Evolutionary conservation across 2,888 invertebrate species (phyloP), one percentile per base, ranked within the genome.

Genomic region (Drosophila gaucha): DNA sequence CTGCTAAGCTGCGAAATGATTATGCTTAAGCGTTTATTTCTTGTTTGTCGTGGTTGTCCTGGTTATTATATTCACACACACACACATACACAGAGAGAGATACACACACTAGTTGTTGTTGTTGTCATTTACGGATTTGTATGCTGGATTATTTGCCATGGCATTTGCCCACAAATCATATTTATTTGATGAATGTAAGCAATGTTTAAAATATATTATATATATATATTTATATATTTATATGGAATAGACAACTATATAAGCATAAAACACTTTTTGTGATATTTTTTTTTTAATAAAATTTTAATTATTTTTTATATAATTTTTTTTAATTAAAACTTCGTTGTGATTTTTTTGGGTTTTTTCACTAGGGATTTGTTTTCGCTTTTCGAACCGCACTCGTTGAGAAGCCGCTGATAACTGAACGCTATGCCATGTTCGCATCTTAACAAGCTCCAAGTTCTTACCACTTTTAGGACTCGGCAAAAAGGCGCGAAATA

Each of bases 1-100:
- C 75, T 73, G 44, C 67, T 78, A 78, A 85, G 82, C 86, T 75
- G 55, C 82, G 51, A 67, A 79, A 78, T 85, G 85, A 87, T 87
- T 74, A 80, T 70, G 69, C 60, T 64, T 67, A 68, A 80, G 80
- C 70, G 56, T 65, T 59, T 72, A 28, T 30, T 65, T 62, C 38
- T 39, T 30, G 14, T 38, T 51, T 51, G 18, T n/a, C 39, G 10
- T 54, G 33, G 71, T 70, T 73, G 80, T 50, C 70, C 69, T 66
- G 77, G 76, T 70, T 82, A 86, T 86, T 60, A 58, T 41, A 41
- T 41, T 22, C 39, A 41, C 55, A 30, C 20, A 24, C 44, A 39
- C 36, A 47, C 18, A 35, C 28, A 41, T 35, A 18, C 65, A 26
- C 55, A 18, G 50, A 35, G 54, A 26, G 46, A 44, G 60, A 9